These are phyloP conservation scores for Erynnis tages DNA, from an alignment of 2,888 invertebrate genomes.

Conservation along the genomic window DNA sequence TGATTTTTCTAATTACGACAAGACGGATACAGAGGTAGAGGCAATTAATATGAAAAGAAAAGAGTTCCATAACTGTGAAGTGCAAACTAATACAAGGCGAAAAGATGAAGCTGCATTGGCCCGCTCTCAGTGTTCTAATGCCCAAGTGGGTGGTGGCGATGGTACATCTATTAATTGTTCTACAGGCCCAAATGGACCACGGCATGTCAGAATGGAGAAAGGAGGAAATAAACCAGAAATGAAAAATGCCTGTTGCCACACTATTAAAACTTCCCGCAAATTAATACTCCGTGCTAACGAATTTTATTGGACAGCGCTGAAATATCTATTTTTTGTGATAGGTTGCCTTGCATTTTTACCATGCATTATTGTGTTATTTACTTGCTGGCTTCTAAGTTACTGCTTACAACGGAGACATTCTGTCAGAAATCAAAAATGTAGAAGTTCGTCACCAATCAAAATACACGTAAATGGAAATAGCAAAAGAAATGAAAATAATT, in stretches of 20 bases:
- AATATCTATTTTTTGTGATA: conserved; percentile 40
- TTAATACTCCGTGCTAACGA: too few relatives aligned
- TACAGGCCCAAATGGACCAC: background rate
- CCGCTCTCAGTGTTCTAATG: conserved; percentile 6
- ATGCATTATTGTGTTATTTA: conserved; percentile 42
- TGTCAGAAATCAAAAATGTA: background rate
- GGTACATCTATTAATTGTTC: background rate
- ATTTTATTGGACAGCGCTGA: too few relatives aligned
- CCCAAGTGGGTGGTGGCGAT: conserved; percentile 27
- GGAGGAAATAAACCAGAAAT: background rate
- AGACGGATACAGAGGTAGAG: conserved; percentile 12
- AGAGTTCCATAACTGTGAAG: background rate
- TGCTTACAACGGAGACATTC: conserved; percentile 37
- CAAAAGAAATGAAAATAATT: conserved; percentile 1
- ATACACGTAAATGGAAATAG: background rate
- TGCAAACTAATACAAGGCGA: background rate
- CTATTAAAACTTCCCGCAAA: background rate
- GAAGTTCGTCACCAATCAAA: background rate
- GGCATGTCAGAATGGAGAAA: too few relatives aligned
- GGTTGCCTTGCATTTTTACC: conserved; percentile 49
- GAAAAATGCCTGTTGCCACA: background rate
- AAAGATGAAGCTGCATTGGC: conserved; percentile 11
- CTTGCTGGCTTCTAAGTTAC: conserved; percentile 46
- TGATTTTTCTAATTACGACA: conserved; percentile 8
- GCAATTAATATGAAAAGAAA: conserved; percentile 4